These are phyloP conservation scores for Dreissena rostriformis DNA, from an alignment of 1,140 invertebrate genomes.

Conservation along the genomic window DNA sequence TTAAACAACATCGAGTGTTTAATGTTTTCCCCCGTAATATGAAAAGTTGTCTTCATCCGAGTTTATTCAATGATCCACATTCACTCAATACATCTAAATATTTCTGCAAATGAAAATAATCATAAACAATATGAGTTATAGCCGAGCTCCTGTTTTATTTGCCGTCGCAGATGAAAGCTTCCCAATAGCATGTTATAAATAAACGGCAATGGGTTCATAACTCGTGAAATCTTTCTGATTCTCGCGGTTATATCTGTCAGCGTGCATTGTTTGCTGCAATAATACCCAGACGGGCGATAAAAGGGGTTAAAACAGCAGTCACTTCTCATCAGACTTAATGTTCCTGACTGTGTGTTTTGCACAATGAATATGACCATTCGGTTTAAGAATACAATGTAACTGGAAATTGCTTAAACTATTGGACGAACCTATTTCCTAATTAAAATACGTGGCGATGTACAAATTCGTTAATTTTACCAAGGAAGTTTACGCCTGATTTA, in stretches of 20 bases:
- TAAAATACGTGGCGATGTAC: conserved; percentile 11
- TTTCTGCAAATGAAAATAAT: conserved; percentile 40
- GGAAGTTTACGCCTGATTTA: too few relatives aligned
- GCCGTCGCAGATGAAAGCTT: conserved; percentile 53
- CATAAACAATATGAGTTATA: conserved; percentile 55
- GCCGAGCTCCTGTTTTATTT: conserved; percentile 53
- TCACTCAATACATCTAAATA: conserved; percentile 25
- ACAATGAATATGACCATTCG: conserved; percentile 35
- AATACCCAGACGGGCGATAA: conserved; percentile 42
- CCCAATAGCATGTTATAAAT: conserved; percentile 37
- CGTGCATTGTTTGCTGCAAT: conserved; percentile 37
- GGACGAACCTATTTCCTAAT: conserved; percentile 55
- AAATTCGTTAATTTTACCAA: too few relatives aligned
- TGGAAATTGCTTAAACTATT: conserved; percentile 26
- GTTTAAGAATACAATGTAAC: conserved; percentile 41
- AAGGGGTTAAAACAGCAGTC: conserved; percentile 55
- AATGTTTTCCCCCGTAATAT: too few relatives aligned
- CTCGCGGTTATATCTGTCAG: conserved; percentile 49
- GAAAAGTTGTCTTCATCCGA: too few relatives aligned
- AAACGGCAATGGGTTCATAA: conserved; percentile 52
- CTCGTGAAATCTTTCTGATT: conserved; percentile 45
- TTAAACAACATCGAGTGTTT: too few relatives aligned
- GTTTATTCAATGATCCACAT: too few relatives aligned
- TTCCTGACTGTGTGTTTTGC: conserved; percentile 52
- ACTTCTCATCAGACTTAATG: conserved; percentile 54